A percentile compares a stretch with the other conserved stretches of the same genome.
phyloP scores from a whole-genome alignment of 2,797 vertebrate species.

The Xyrichtys novacula region DNA sequence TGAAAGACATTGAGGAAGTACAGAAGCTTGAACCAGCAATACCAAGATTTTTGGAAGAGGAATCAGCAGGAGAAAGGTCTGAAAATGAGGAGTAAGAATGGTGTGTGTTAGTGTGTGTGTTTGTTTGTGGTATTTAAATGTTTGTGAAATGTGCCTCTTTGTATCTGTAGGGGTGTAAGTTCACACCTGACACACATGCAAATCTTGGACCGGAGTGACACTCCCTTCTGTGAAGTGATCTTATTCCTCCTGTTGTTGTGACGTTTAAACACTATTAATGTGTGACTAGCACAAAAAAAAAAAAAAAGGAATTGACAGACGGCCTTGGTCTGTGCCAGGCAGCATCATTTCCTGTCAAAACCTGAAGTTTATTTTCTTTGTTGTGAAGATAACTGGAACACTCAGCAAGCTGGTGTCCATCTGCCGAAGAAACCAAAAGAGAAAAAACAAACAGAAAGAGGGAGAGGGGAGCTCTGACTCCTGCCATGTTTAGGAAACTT shows the following conservation, averaged over 20 bases:
- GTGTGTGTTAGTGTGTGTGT: background rate
- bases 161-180: conserved; percentile 20
- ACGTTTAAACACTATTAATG: conserved; percentile 13
- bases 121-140: conserved; percentile 23
- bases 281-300: conserved; percentile 11
- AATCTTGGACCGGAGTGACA: conserved; percentile 48
- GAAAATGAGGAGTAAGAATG: conserved; percentile 1
- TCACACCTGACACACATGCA: conserved; percentile 40
- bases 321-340: background rate
- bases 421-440: conserved; percentile 26
- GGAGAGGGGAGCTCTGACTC: conserved; percentile 19
- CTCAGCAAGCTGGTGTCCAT: conserved; percentile 11
- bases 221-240: conserved; percentile 64
- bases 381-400: background rate
- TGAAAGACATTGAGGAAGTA: conserved; percentile 4
- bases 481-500: conserved; percentile 29
- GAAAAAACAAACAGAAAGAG: conserved; percentile 23
- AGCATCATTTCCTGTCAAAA: conserved; percentile 7
- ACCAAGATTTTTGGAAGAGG: conserved; percentile 25
- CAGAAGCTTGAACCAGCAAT: conserved; percentile 12
- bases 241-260: conserved; percentile 29
- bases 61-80: conserved; percentile 33
- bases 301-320: conserved; percentile 16
- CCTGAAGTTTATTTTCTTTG: conserved; percentile 8
- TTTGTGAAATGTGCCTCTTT: conserved; percentile 46